phyloP scores from a whole-genome alignment of 1,140 invertebrate species.

The Lamellibrachia luymesi region DNA sequence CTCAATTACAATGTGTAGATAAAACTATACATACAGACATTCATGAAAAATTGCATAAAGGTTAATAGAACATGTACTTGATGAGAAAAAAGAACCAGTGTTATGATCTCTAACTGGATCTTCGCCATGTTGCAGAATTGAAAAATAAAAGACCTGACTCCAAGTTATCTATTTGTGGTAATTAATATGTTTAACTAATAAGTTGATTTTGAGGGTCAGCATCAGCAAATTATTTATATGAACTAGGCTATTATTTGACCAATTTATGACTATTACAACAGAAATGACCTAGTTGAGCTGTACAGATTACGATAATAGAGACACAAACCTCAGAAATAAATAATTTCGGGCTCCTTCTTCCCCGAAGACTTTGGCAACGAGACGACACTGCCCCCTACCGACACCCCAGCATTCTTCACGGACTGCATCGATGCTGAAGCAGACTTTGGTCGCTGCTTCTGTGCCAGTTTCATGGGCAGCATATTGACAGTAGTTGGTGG shows the following conservation, averaged over 20 bases:
- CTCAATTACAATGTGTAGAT: too few relatives aligned
- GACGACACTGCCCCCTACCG: neutral
- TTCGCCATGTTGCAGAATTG: too few relatives aligned
- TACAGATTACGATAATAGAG: neutral
- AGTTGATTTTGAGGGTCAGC: neutral
- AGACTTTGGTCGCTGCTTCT: slow-evolving; percentile 17
- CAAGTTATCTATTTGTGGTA: too few relatives aligned
- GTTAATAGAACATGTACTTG: neutral
- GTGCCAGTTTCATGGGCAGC: slow-evolving; percentile 19
- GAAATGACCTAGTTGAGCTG: neutral
- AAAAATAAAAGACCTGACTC: too few relatives aligned
- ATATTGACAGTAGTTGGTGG: neutral
- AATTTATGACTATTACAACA: neutral
- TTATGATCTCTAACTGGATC: neutral
- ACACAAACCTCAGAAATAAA: slow-evolving; percentile 2
- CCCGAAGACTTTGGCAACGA: neutral
- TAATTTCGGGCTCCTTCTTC: slow-evolving; percentile 8
- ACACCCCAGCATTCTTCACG: neutral
- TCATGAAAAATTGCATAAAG: neutral
- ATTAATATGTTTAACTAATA: neutral
- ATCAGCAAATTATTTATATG: neutral
- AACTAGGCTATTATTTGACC: neutral
- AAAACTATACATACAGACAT: too few relatives aligned
- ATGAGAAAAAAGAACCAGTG: neutral
- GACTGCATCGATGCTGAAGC: neutral